Evolutionary conservation across 2,888 invertebrate species (phyloP).

Genomic region (Hermaeophaga mercurialis): DNA sequence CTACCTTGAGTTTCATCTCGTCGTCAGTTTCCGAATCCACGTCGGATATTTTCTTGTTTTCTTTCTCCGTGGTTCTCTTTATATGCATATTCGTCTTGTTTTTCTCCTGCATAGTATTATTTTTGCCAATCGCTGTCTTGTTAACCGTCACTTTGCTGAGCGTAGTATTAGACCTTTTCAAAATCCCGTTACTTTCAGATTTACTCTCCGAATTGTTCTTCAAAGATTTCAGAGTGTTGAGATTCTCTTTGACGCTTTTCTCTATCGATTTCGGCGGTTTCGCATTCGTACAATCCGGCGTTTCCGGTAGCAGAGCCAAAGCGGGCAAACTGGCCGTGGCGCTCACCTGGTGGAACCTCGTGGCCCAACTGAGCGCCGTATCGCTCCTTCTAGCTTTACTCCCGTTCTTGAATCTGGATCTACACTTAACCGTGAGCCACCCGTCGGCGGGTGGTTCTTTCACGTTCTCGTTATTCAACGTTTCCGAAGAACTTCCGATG

Average conservation of each 20-base stretch:
- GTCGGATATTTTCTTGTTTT: slow-evolving; percentile 56
- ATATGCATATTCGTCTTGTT: slow-evolving; percentile 47
- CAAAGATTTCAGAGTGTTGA: slow-evolving; percentile 52
- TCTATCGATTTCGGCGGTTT: slow-evolving; percentile 48
- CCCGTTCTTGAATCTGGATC: slow-evolving; percentile 64
- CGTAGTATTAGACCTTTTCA: slow-evolving; percentile 54
- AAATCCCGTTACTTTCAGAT: slow-evolving; percentile 22
- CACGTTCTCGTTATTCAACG: slow-evolving; percentile 62
- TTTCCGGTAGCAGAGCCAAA: slow-evolving; percentile 60
- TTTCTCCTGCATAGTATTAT: slow-evolving; percentile 39
- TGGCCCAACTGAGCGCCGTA: slow-evolving; percentile 64
- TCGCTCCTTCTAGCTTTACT: slow-evolving; percentile 59
- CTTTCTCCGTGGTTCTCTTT: slow-evolving; percentile 39
- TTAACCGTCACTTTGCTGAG: slow-evolving; percentile 48
- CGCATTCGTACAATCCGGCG: slow-evolving; percentile 35
- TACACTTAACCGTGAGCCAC: slow-evolving; percentile 88
- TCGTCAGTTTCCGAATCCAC: slow-evolving; percentile 67
- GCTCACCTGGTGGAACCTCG: slow-evolving; percentile 80
- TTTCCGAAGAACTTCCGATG: slow-evolving; percentile 64
- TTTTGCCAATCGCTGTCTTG: slow-evolving; percentile 25
- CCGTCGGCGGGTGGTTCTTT: slow-evolving; percentile 66
- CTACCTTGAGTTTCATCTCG: slow-evolving; percentile 56
- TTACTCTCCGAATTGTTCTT: slow-evolving; percentile 41
- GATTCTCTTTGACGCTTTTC: slow-evolving; percentile 53
- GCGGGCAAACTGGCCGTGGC: slow-evolving; percentile 83